phyloP scores from a whole-genome alignment of 2,797 vertebrate species.

The Propithecus perrieri region DNA sequence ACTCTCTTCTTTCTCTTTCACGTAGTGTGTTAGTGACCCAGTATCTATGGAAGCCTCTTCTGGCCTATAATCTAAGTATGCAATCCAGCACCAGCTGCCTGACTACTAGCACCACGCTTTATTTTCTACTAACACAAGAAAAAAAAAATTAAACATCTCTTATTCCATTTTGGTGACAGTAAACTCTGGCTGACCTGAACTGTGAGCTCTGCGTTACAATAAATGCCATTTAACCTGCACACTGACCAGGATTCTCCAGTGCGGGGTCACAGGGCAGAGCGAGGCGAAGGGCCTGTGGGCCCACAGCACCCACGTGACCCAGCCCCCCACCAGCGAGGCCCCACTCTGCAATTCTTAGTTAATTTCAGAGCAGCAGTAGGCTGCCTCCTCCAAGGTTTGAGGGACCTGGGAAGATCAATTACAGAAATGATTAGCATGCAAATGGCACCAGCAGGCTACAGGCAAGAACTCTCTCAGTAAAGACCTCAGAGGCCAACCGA shows the following conservation, averaged over 20 bases:
- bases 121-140: slow-evolving; percentile 45
- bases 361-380: slow-evolving; percentile 87
- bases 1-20: not conserved
- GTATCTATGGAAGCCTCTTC: not conserved
- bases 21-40: not conserved
- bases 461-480: slow-evolving; percentile 62
- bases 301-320: slow-evolving; percentile 72
- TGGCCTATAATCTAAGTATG: not conserved
- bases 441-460: slow-evolving; percentile 66
- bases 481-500: slow-evolving; percentile 56
- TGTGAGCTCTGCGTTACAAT: not conserved
- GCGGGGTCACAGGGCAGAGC: slow-evolving; percentile 32
- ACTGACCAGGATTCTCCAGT: slow-evolving; percentile 36
- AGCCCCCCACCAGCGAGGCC: slow-evolving; percentile 65
- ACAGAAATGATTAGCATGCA: slow-evolving; percentile 84
- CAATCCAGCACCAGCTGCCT: slow-evolving; percentile 11
- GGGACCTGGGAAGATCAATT: slow-evolving; percentile 86
- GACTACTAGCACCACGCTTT: not conserved
- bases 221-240: slow-evolving; percentile 64
- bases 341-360: slow-evolving; percentile 82
- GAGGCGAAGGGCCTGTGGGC: slow-evolving; percentile 37
- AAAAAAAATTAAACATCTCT: slow-evolving; percentile 19
- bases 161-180: slow-evolving; percentile 36
- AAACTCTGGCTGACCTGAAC: slow-evolving; percentile 31
- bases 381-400: slow-evolving; percentile 83